Base-by-base conservation (phyloP, 2,797 vertebrate species). In the Oreortyx pictus region DNA sequence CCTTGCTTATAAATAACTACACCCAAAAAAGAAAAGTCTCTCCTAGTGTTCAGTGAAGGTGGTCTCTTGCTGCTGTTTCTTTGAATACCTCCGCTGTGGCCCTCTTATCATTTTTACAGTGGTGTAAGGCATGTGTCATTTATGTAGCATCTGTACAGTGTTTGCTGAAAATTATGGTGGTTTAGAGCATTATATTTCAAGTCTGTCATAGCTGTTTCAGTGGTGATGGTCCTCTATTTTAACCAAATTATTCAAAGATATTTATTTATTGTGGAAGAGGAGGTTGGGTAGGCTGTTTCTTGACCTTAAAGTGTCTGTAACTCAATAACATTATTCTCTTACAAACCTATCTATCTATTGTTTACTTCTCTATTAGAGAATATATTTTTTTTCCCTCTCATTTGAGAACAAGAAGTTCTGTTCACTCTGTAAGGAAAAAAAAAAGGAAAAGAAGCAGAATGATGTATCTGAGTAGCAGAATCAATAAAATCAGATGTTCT, bases 61-160 rank as follows among this genome's bases (percentile, higher is more conserved):
- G 82, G 91, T 93, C 77, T 89, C 90, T 82, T 78, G 70, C 86
- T 78, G 83, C 72, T 90, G 76, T 85, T 94, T 88, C 44, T 95
- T 93, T 93, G 87, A 96, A 88, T 91, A 81, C 56, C 43, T 93
- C 89, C 41, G 8, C 7, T 78, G 89, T 84, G 75, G 16, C 16
- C 17, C 39, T 93, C 96, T 65, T 64, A 88, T 97, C 83, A 95
- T 93, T 96, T 97, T 97, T 96, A 96, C 81, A 54, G 62, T 52
- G 35, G 74, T 29, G 44, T 89, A 92, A 96, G 90, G 86, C 93
- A 94, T 70, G 44, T 94, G 91, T 82, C 90, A 90, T 82, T 90
- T 92, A 25, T 60, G 80, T 35, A 85, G 87, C 89, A 89, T 92
- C 93, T 85, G 78, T 47, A 80, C 90, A 92, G 74, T 27, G 62